These are phyloP conservation scores for Drosophila sp. DNA, from an alignment of 1,140 invertebrate genomes.

Conservation along the genomic window DNA sequence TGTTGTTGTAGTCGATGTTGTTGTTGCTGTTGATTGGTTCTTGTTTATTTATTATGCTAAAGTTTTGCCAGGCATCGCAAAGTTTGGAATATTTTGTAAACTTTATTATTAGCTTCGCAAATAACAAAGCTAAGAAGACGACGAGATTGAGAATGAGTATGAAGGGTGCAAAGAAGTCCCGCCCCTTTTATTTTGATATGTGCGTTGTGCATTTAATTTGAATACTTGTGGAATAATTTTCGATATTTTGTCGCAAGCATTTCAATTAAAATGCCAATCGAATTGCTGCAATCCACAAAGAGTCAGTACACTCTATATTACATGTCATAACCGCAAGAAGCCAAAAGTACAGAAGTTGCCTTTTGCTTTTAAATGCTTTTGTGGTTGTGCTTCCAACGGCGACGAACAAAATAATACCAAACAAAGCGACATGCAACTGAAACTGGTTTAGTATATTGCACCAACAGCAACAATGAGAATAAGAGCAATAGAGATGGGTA, in stretches of 20 bases:
- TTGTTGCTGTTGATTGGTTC: constrained; percentile 46
- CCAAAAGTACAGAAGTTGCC: constrained; percentile 28
- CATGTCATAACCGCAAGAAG: constrained; percentile 52
- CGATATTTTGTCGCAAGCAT: constrained; percentile 50
- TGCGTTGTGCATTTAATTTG: constrained; percentile 60
- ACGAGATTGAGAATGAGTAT: neutral
- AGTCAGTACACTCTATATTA: constrained; percentile 18
- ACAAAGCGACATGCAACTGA: constrained; percentile 6
- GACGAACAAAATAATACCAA: constrained; percentile 1
- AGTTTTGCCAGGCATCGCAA: constrained; percentile 63
- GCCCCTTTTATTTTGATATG: constrained; percentile 11
- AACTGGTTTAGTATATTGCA: constrained; percentile 59
- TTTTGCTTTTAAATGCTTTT: constrained; percentile 71
- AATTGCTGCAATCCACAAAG: constrained; percentile 4
- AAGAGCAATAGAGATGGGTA: neutral
- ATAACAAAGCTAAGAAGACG: constrained; percentile 37
- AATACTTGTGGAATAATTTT: constrained; percentile 60
- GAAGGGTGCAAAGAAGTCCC: neutral
- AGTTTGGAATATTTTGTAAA: constrained; percentile 83
- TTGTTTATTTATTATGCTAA: constrained; percentile 81
- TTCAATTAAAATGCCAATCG: constrained; percentile 72
- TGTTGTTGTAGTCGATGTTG: constrained; percentile 38
- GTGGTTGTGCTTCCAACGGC: constrained; percentile 45
- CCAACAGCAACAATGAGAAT: constrained; percentile 37
- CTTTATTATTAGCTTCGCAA: constrained; percentile 79